These are phyloP conservation scores for Sialis fuliginosa DNA, from an alignment of 2,888 invertebrate species.

Conservation along the genomic window DNA sequence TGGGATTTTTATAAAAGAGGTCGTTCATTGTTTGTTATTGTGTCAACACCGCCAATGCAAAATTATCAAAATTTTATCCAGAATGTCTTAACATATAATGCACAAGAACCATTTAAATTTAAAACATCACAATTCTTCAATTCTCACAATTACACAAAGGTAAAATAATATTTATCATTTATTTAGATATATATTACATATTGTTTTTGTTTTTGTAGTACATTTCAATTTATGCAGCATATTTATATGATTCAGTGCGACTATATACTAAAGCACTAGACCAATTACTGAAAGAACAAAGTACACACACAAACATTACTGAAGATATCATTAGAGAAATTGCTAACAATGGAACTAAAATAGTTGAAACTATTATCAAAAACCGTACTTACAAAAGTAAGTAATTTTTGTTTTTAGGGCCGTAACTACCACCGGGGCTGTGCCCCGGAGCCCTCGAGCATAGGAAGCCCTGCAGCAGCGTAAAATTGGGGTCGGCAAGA, in stretches of 20 bases:
- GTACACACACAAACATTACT: constrained; percentile 34
- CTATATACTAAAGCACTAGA: constrained; percentile 79
- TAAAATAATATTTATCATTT: constrained; percentile 9
- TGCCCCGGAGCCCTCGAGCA: too few species aligned
- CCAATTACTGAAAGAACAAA: constrained; percentile 33
- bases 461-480: too few species aligned
- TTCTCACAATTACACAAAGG: constrained; percentile 23
- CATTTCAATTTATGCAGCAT: constrained; percentile 81
- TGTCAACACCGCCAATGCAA: constrained; percentile 64
- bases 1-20: constrained; percentile 49
- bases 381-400: constrained; percentile 75
- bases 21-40: constrained; percentile 72
- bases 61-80: constrained; percentile 59
- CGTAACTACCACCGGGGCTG: too few species aligned
- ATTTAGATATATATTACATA: constrained; percentile 1
- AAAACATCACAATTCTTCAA: constrained; percentile 39
- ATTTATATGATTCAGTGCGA: constrained; percentile 86
- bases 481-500: too few species aligned
- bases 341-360: constrained; percentile 69
- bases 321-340: constrained; percentile 45
- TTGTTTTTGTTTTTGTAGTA: constrained; percentile 37
- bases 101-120: constrained; percentile 66
- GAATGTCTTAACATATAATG: constrained; percentile 63
- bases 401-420: too few species aligned
- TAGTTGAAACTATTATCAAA: constrained; percentile 72